These are phyloP conservation scores for Bembecia ichneumoniformis DNA, from an alignment of 2,888 invertebrate genomes.

Conservation along the genomic window DNA sequence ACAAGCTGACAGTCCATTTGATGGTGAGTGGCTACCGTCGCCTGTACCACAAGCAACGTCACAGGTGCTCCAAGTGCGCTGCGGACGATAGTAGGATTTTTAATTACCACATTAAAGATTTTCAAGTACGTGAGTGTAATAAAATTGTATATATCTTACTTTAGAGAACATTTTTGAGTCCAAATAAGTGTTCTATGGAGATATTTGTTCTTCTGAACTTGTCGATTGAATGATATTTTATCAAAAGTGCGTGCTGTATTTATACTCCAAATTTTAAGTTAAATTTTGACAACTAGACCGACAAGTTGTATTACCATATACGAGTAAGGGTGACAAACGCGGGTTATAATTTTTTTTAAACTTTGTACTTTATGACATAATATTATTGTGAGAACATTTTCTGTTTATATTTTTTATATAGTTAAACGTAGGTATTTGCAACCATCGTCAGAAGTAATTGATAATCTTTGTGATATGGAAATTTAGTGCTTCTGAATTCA, in stretches of 20 bases:
- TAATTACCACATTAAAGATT: no score
- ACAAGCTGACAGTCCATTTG: no score
- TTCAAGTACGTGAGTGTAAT: no score
- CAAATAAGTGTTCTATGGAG: slow-evolving; percentile 1
- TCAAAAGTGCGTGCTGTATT: slow-evolving; percentile 21
- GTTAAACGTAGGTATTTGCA: no score
- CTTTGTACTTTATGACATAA: neutral
- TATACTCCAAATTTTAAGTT: slow-evolving; percentile 25
- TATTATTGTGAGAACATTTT: neutral
- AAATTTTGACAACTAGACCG: slow-evolving; percentile 4
- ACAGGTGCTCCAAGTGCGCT: no score
- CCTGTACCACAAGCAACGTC: no score
- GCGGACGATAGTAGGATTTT: no score
- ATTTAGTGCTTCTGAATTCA: no score
- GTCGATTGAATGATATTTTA: slow-evolving; percentile 30
- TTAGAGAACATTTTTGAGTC: slow-evolving; percentile 27
- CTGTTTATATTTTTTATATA: no score
- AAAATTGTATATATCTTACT: slow-evolving; percentile 22
- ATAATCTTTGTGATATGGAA: no score
- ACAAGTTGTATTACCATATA: slow-evolving; percentile 2
- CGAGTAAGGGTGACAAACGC: slow-evolving; percentile 1
- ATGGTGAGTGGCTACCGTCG: no score
- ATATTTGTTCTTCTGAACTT: slow-evolving; percentile 19
- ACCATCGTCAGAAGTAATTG: no score
- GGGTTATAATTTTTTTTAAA: slow-evolving; percentile 1